phyloP scores from a whole-genome alignment of 1,140 invertebrate genomes.

The Globodera ellingtonae region DNA sequence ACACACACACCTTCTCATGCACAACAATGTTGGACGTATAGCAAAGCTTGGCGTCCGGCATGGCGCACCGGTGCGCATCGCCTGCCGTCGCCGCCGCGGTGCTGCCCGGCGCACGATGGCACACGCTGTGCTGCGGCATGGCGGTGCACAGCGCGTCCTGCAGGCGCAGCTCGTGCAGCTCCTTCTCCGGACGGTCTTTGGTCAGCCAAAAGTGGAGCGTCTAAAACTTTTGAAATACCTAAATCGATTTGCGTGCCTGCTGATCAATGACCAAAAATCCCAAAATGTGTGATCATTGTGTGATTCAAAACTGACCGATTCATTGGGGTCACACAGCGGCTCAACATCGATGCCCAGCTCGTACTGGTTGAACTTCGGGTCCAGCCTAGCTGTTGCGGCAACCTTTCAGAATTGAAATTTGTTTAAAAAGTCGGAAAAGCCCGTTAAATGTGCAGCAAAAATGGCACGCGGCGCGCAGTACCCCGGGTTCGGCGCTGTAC shows the following conservation, averaged over 20 bases:
- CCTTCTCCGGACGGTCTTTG: slow-evolving; percentile 31
- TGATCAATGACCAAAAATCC: no score
- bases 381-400: slow-evolving; percentile 9
- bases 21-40: slow-evolving; percentile 48
- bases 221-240: neutral
- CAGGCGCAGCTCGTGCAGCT: slow-evolving; percentile 39
- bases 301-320: slow-evolving; percentile 6
- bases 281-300: neutral
- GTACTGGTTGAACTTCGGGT: slow-evolving; percentile 44
- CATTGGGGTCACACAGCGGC: slow-evolving; percentile 40
- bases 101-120: slow-evolving; percentile 12
- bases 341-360: slow-evolving; percentile 51
- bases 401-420: neutral
- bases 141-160: slow-evolving; percentile 36
- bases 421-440: neutral
- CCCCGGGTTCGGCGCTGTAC: slow-evolving; percentile 13
- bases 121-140: slow-evolving; percentile 33
- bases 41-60: slow-evolving; percentile 41
- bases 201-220: slow-evolving; percentile 47
- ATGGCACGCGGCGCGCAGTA: neutral
- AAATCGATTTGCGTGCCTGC: neutral
- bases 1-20: slow-evolving; percentile 31
- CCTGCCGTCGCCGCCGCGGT: neutral
- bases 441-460: slow-evolving; percentile 3
- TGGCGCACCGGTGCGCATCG: slow-evolving; percentile 14